Evolutionary conservation across 1,140 invertebrate species (phyloP).

Genomic region (Drosophila sp.): DNA sequence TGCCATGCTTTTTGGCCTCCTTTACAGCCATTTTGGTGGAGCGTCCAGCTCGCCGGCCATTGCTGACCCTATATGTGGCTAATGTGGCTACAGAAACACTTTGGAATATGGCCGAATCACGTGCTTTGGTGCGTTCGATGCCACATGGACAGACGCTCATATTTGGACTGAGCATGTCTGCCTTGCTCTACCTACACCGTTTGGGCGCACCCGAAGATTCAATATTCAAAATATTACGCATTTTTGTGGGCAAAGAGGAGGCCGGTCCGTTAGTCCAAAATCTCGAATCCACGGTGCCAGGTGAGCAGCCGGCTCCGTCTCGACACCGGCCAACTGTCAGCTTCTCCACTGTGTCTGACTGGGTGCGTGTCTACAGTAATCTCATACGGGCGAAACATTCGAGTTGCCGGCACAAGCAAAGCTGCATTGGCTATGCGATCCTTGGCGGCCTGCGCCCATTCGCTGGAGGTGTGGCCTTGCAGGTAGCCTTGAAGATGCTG

Average conservation of each 20-base stretch:
- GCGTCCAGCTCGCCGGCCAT: conserved; percentile 87
- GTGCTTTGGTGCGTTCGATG: conserved; percentile 86
- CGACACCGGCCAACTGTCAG: conserved; percentile 51
- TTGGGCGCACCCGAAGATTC: conserved; percentile 84
- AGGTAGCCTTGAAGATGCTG: conserved; percentile 85
- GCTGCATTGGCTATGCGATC: conserved; percentile 86
- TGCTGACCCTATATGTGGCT: conserved; percentile 90
- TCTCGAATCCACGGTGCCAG: background rate
- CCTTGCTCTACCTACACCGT: conserved; percentile 86
- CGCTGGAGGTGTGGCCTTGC: conserved; percentile 85
- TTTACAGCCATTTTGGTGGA: conserved; percentile 90
- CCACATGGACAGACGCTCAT: conserved; percentile 87
- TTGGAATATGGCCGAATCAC: conserved; percentile 88
- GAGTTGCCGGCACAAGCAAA: conserved; percentile 85
- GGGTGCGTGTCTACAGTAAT: conserved; percentile 66
- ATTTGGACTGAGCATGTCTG: conserved; percentile 86
- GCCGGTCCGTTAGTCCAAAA: conserved; percentile 76
- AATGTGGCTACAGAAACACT: conserved; percentile 92
- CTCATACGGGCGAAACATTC: conserved; percentile 83
- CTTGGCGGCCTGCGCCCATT: conserved; percentile 85
- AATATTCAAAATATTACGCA: conserved; percentile 87
- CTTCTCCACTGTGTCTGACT: conserved; percentile 54
- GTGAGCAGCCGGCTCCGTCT: conserved; percentile 44
- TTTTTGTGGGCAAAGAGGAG: conserved; percentile 87
- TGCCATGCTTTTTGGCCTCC: conserved; percentile 89